Conservation (phyloP, 2,888 invertebrate genomes). For the Pyrrhosoma nymphula region DNA sequence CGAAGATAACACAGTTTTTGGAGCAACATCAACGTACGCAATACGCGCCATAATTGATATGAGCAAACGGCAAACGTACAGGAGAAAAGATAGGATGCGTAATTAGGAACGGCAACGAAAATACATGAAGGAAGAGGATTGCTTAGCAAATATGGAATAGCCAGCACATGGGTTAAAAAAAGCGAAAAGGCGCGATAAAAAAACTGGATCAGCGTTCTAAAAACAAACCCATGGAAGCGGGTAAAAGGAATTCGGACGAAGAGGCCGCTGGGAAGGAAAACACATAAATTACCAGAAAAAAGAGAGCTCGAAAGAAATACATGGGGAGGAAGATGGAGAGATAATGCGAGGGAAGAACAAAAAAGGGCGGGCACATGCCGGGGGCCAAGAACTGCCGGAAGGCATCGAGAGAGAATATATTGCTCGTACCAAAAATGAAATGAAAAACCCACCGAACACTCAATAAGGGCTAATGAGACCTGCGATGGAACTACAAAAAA, state of each 20-base stretch:
- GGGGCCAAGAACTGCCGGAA: background rate
- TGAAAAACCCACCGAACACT: background rate
- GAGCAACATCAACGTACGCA: no score
- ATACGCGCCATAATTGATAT: no score
- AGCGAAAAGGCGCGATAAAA: background rate
- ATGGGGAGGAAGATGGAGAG: background rate
- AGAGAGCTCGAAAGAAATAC: background rate
- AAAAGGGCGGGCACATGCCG: background rate
- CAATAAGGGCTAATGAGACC: constrained; percentile 6
- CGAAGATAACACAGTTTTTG: no score
- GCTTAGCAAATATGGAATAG: background rate
- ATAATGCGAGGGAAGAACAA: background rate
- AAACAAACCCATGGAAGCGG: background rate
- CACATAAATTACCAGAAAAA: background rate
- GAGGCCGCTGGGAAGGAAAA: background rate
- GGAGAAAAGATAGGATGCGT: background rate
- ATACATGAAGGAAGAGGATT: background rate
- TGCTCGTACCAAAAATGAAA: background rate
- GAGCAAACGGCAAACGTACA: background rate
- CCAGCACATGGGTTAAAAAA: background rate
- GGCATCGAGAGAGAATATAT: background rate
- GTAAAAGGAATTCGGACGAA: background rate
- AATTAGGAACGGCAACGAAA: background rate
- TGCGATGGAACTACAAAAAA: background rate
- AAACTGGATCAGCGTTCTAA: background rate